Base-by-base conservation (phyloP, 1,140 invertebrate genomes). In the Aphis gossypii region DNA sequence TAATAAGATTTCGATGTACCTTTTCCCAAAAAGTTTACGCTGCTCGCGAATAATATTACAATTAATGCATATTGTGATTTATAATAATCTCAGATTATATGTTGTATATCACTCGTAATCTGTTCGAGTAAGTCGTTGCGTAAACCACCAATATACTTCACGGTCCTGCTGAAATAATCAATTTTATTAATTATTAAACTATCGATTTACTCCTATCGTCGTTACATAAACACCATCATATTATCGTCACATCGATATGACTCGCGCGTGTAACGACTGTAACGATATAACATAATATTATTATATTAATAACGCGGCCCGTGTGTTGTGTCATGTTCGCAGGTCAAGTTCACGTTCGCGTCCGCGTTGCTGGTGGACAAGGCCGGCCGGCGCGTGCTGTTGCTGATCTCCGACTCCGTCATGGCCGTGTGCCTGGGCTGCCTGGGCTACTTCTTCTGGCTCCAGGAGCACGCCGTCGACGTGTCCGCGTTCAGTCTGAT, bases 351-450 rank as follows among this genome's bases (percentile, higher is more conserved):
- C 92, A 95, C 96, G 5, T 95, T 96, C 11, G 94, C 96, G 23
- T 96, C n/a, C 48, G 95, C n/a, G 95, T 95, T 87, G 94, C 90
- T 94, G 11, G 92, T 94, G 5, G 98, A 98, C 94, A 96, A 96
- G 94, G 95, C 97, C 7, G 98, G 98, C 30, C 96, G 98, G 94
- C 96, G 97, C 90, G 96, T 97, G 82, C 95, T 98, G 0, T 95
- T 98, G 14, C 94, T 98, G 2, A 94, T 96, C 23, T 97, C 97
- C 0, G 96, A 95, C 46, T 83, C 95, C 30, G 95, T 96, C 2
- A 97, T 97, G 97, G 96, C 96, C 86, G 41, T 97, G 4, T 96
- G 96, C 60, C 96, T 96, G 1, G 95, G 96, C 0, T 95, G 96
- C 23, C 95, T 97, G 6, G 97, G 97, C 21, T 95, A 97, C 25